Evolutionary conservation across 2,888 invertebrate genomes (phyloP).

Genomic region (Lasioglossum lativentre): DNA sequence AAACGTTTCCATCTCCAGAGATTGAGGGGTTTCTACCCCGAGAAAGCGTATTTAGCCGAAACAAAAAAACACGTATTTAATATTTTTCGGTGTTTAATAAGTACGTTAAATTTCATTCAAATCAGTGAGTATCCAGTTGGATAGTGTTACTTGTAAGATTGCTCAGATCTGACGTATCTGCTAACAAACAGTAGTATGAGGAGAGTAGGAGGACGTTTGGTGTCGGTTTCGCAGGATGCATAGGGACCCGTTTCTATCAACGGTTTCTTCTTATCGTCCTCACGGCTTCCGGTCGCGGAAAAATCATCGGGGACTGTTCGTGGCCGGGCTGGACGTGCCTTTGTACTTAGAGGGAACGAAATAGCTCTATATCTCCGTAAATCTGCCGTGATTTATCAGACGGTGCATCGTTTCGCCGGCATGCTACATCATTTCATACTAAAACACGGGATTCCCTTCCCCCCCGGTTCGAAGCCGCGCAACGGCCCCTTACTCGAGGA

Average conservation of each 20-base stretch:
- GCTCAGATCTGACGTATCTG: too few relatives aligned
- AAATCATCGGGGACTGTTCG: slow-evolving; percentile 22
- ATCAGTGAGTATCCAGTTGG: too few relatives aligned
- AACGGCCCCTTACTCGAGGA: slow-evolving; percentile 23
- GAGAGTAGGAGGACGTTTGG: not conserved
- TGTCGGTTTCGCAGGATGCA: not conserved
- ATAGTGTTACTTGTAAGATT: too few relatives aligned
- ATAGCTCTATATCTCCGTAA: slow-evolving; percentile 54
- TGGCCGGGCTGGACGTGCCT: slow-evolving; percentile 26
- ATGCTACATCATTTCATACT: slow-evolving; percentile 46
- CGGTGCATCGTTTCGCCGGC: slow-evolving; percentile 29
- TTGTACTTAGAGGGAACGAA: slow-evolving; percentile 55
- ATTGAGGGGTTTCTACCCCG: too few relatives aligned
- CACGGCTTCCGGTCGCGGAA: slow-evolving; percentile 14
- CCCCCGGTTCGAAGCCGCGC: not conserved
- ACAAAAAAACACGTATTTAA: too few relatives aligned
- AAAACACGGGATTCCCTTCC: slow-evolving; percentile 37
- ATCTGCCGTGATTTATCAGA: slow-evolving; percentile 52
- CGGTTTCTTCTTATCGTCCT: slow-evolving; percentile 33
- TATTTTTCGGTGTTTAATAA: too few relatives aligned
- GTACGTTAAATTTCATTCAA: too few relatives aligned
- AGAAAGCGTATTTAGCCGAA: too few relatives aligned
- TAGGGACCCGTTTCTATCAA: slow-evolving; percentile 34
- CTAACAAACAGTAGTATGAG: not conserved
- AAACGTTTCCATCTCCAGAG: too few relatives aligned